Conservation (phyloP, 1,140 invertebrate species). For the Neoseiulus cucumeris region DNA sequence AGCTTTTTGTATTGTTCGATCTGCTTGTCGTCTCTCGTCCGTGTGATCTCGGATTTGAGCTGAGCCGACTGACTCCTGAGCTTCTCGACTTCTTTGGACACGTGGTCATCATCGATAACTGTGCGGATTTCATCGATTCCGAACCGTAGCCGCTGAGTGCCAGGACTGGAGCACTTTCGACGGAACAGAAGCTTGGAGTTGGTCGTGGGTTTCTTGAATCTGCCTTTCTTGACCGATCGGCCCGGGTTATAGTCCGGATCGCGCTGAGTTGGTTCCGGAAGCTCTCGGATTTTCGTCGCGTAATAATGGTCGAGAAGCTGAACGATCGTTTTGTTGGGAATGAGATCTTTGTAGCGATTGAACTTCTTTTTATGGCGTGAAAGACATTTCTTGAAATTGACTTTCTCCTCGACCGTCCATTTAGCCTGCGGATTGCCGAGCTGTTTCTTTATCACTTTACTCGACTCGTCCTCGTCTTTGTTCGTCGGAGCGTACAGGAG, state of each 20-base stretch:
- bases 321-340: slow-evolving; percentile 1
- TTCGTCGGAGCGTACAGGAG: not conserved
- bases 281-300: not conserved
- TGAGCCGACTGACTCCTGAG: not conserved
- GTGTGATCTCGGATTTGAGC: not conserved
- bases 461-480: not conserved
- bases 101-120: not conserved
- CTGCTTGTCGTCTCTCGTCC: not conserved
- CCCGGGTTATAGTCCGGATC: slow-evolving; percentile 5
- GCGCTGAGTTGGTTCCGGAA: not conserved
- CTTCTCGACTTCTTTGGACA: not conserved
- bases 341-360: slow-evolving; percentile 5
- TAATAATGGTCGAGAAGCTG: not conserved
- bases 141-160: not conserved
- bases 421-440: not conserved
- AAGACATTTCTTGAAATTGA: slow-evolving; percentile 1
- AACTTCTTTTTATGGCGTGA: slow-evolving; percentile 1
- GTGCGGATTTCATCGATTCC: not conserved
- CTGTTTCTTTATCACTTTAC: not conserved
- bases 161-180: not conserved
- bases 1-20: not conserved
- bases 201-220: not conserved
- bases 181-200: not conserved
- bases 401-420: not conserved
- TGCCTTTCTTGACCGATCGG: not conserved